Conservation (phyloP, 2,888 invertebrate species). For the Trissolcus japonicus region DNA sequence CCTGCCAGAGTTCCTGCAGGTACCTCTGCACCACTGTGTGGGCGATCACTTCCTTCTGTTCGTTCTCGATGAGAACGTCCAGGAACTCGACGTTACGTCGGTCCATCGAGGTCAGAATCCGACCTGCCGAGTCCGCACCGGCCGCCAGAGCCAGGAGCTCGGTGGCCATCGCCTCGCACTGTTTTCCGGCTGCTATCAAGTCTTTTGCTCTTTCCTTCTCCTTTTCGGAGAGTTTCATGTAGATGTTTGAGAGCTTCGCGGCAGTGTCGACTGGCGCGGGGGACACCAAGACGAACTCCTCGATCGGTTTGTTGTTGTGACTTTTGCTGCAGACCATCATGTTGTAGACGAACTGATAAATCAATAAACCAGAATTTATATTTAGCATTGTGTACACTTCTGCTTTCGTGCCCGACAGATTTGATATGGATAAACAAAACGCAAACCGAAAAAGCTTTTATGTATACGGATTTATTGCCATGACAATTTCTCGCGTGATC, state of each 20-base stretch:
- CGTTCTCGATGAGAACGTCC: constrained; percentile 98
- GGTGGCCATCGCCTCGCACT: constrained; percentile 98
- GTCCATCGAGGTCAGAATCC: constrained; percentile 96
- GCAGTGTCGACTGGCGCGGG: constrained; percentile 99
- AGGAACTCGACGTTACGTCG: constrained; percentile 95
- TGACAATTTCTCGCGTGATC: constrained; percentile 61
- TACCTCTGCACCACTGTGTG: constrained; percentile 98
- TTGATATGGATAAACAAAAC: constrained; percentile 10
- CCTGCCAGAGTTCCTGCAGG: constrained; percentile 98
- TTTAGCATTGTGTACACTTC: constrained; percentile 7
- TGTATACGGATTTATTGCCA: constrained; percentile 35
- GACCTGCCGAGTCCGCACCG: constrained; percentile 94
- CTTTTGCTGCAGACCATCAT: constrained; percentile 98
- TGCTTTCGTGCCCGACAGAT: constrained; percentile 36
- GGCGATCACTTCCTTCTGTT: constrained; percentile 98
- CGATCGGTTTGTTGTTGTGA: constrained; percentile 95
- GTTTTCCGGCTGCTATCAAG: constrained; percentile 94
- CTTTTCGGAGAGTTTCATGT: constrained; percentile 91
- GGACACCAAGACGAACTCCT: constrained; percentile 98
- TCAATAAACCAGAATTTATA: constrained; percentile 11
- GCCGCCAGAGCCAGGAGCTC: constrained; percentile 95
- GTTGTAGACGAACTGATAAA: constrained; percentile 90
- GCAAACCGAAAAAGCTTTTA: constrained; percentile 23
- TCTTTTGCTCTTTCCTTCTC: constrained; percentile 99
- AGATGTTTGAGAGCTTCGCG: constrained; percentile 96